Percentiles rank a stretch among this genome's conserved stretches.
phyloP scores from a whole-genome alignment of 2,797 vertebrate genomes.

The Crenuchus spilurus region DNA sequence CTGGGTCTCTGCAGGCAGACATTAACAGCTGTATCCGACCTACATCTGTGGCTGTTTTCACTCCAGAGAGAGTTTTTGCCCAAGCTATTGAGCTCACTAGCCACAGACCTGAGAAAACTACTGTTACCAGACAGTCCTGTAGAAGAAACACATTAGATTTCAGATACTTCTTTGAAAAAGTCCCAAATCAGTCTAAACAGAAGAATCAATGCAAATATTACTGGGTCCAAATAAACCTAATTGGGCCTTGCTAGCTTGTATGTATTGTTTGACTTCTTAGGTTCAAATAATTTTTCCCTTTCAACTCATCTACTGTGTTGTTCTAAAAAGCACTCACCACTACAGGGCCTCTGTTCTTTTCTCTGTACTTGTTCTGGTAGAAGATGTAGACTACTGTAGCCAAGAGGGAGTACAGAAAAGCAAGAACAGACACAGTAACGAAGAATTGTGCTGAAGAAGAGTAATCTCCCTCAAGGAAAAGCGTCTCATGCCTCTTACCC shows the following conservation, averaged over 20 bases:
- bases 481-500: conserved; percentile 80
- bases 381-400: conserved; percentile 96
- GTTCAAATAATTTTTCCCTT: neutral
- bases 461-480: conserved; percentile 90
- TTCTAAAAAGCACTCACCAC: conserved; percentile 83
- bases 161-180: neutral
- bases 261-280: neutral
- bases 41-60: conserved; percentile 89
- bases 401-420: conserved; percentile 94
- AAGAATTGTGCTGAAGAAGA: conserved; percentile 91
- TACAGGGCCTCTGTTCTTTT: conserved; percentile 95
- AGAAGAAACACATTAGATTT: neutral
- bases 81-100: conserved; percentile 92
- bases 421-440: conserved; percentile 91
- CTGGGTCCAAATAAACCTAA: neutral
- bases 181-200: neutral
- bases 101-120: conserved; percentile 93
- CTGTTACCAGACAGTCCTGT: conserved; percentile 94
- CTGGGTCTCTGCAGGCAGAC: conserved; percentile 90
- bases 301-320: neutral
- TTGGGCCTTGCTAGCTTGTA: neutral
- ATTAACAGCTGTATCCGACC: conserved; percentile 88
- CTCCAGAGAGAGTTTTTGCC: conserved; percentile 92
- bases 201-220: too few relatives aligned
- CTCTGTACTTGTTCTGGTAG: conserved; percentile 97